Evolutionary conservation across 2,888 invertebrate genomes (phyloP).

Genomic region (Crematogaster levior): DNA sequence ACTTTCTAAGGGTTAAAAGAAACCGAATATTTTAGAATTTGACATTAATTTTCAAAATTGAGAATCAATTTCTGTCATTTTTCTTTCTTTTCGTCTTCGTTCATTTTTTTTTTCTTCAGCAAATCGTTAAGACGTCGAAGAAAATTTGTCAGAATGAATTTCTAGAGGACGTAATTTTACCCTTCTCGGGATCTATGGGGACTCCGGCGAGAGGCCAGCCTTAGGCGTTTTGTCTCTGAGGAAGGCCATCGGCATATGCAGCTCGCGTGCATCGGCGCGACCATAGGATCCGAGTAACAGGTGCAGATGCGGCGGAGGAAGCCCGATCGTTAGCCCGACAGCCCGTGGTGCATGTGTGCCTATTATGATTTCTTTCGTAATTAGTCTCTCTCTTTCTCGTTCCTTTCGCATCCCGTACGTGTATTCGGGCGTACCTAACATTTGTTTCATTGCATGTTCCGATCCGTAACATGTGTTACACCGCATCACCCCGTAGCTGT

Average conservation of each 20-base stretch:
- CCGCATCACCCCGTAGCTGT: constrained; percentile 24
- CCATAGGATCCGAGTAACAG: constrained; percentile 80
- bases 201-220: constrained; percentile 54
- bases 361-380: constrained; percentile 82
- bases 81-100: background rate
- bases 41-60: background rate
- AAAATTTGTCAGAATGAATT: constrained; percentile 6
- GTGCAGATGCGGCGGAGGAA: constrained; percentile 82
- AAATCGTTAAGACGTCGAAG: constrained; percentile 7
- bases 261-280: constrained; percentile 81
- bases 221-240: constrained; percentile 74
- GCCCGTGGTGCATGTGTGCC: constrained; percentile 77
- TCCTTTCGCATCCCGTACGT: constrained; percentile 49
- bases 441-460: constrained; percentile 75
- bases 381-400: constrained; percentile 70
- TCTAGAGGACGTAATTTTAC: constrained; percentile 21
- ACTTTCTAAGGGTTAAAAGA: too few relatives aligned
- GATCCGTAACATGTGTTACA: constrained; percentile 64
- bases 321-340: constrained; percentile 82
- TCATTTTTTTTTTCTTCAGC: background rate
- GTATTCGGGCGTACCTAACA: constrained; percentile 72
- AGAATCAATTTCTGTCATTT: background rate
- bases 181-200: constrained; percentile 41
- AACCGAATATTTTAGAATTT: background rate
- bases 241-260: constrained; percentile 82